Base-by-base conservation (phyloP, 2,797 vertebrate species). In the Morelia viridis region DNA sequence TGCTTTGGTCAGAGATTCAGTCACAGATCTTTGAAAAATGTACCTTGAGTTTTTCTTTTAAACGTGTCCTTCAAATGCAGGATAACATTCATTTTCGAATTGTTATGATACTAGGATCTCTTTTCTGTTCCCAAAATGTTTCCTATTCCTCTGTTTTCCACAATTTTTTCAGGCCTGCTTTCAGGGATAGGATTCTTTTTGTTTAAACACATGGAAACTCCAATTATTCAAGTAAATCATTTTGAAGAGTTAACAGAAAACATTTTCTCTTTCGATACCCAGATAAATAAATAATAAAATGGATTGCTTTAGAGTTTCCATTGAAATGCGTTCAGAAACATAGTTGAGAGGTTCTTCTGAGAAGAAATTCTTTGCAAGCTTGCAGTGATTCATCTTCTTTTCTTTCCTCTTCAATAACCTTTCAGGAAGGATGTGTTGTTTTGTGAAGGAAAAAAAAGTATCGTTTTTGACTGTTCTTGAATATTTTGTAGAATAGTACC, bases 201-300 rank as follows among this genome's bases (percentile, higher is more conserved):
- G 31, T 68, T 93, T 68, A 93, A 92, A 94, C 53, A 93, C 87
- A 0, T 64, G 88, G 91, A 96, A 95, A 85, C 31, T 87, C 50
- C 92, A 93, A 85, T 17, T 90, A 53, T 26, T n/a, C 61, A 80
- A 91, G 9, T 3, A 56, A 4, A 1, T 3, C 61, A 28, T 88
- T 85, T 94, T 95, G 24, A 91, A 85, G 60, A 24, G 28, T 92
- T 22, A 68, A 17, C 89, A 87, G 80, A 94, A 94, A 31, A 53
- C 0, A 61, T 93, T 95, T 80, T 76, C 11, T 31, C 1, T 92
- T n/a, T n/a, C 85, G 92, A 46, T 76, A 88, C 64, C 85, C 64
- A 31, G 80, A 58, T 87, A 92, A 58, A 53, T 56, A 64, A n/a
- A 92, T 7, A 53, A 50, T 50, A 50, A 7, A 50, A 88, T 89